A percentile compares a stretch with the other conserved stretches of the same genome.
phyloP scores from a whole-genome alignment of 2,888 invertebrate genomes.

The Megaustenia siamemsis region DNA sequence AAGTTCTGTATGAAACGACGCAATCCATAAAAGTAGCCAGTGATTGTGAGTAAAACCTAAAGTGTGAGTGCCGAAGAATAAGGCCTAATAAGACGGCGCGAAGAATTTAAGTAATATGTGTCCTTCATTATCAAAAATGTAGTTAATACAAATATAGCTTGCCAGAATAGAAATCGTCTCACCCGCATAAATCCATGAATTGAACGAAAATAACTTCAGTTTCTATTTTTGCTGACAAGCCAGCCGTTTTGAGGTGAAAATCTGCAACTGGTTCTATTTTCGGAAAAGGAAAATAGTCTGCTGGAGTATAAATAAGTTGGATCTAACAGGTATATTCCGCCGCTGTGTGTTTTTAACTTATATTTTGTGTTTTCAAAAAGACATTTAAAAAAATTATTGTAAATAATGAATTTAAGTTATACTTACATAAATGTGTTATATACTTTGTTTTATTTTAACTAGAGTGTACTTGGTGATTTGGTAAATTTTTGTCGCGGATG shows the following conservation, averaged over 20 bases:
- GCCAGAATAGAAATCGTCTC: conserved; percentile 61
- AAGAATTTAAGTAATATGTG: conserved; percentile 41
- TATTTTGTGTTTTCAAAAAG: background rate
- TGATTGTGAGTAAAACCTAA: too few species aligned
- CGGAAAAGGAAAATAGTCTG: conserved; percentile 66
- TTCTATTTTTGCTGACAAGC: conserved; percentile 73
- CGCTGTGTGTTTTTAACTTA: conserved; percentile 35
- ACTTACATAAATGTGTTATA: too few species aligned
- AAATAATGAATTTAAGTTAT: background rate
- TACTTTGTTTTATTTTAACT: too few species aligned
- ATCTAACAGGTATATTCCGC: conserved; percentile 49
- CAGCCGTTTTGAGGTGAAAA: conserved; percentile 64
- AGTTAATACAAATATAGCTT: conserved; percentile 54
- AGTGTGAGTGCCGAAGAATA: conserved; percentile 1
- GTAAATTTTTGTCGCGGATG: conserved; percentile 55
- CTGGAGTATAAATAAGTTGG: conserved; percentile 52
- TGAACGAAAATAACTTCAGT: conserved; percentile 70
- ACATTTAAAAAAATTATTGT: background rate
- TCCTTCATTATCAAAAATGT: conserved; percentile 52
- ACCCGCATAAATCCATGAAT: conserved; percentile 66
- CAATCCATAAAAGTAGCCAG: too few species aligned
- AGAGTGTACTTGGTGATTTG: too few species aligned
- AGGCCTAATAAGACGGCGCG: conserved; percentile 31
- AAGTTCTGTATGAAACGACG: background rate
- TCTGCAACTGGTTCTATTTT: conserved; percentile 69